Conservation (phyloP, 2,113 vertebrate species). For the Zingel zingel region DNA sequence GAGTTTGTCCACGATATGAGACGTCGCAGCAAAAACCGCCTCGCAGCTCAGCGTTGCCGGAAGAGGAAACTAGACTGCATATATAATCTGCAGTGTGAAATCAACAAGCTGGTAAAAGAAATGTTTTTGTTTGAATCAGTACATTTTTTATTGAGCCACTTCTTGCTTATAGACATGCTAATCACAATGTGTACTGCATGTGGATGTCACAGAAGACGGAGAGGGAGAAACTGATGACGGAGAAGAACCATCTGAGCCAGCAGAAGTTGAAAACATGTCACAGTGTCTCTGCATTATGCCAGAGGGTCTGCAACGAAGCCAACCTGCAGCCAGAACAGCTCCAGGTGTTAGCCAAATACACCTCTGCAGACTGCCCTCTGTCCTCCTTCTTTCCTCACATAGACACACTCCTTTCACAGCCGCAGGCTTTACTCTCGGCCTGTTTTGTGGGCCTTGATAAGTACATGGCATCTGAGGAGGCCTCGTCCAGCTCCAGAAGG, state of each 20-base stretch:
- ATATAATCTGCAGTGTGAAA: constrained; percentile 94
- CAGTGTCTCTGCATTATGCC: constrained; percentile 90
- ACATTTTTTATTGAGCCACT: neutral
- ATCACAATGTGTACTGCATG: constrained; percentile 23
- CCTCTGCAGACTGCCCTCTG: constrained; percentile 90
- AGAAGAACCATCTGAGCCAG: constrained; percentile 89
- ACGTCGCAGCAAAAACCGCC: constrained; percentile 95
- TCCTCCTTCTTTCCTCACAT: constrained; percentile 85
- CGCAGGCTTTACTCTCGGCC: constrained; percentile 42
- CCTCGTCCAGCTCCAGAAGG: constrained; percentile 37
- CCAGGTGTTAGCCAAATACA: constrained; percentile 92
- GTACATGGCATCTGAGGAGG: constrained; percentile 17
- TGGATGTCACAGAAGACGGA: constrained; percentile 87
- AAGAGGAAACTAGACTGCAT: constrained; percentile 98
- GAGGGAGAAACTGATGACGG: constrained; percentile 89
- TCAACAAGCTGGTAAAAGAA: constrained; percentile 91
- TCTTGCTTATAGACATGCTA: neutral
- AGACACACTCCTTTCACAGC: constrained; percentile 71
- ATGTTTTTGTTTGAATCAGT: neutral
- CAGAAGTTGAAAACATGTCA: constrained; percentile 90
- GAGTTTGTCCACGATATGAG: constrained; percentile 95
- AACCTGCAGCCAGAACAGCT: constrained; percentile 92
- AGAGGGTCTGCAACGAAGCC: constrained; percentile 91
- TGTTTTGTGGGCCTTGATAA: constrained; percentile 23
- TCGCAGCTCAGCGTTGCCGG: constrained; percentile 95